These are phyloP conservation scores for Oenanthe melanoleuca DNA, from an alignment of 2,113 vertebrate species.

Conservation along the genomic window DNA sequence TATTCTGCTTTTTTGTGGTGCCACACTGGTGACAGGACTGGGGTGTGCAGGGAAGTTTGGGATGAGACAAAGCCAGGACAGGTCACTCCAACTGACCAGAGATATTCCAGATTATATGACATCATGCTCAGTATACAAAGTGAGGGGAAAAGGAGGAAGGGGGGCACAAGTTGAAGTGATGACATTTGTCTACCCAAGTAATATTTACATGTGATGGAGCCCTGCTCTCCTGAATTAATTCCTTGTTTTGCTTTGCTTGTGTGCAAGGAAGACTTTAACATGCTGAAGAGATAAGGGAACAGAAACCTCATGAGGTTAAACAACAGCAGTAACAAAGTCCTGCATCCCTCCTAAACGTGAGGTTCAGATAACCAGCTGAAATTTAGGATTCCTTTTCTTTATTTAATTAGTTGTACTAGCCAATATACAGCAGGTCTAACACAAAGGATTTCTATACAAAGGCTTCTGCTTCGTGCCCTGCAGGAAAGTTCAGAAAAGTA, in stretches of 20 bases:
- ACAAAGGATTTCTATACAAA: not conserved
- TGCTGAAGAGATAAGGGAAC: not conserved
- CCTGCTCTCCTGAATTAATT: not conserved
- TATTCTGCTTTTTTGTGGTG: not conserved
- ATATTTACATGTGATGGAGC: rapidly evolving
- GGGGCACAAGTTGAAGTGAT: rapidly evolving
- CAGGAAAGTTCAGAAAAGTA: not conserved
- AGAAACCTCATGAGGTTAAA: not conserved
- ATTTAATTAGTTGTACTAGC: not conserved
- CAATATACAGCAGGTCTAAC: not conserved
- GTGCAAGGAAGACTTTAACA: not conserved
- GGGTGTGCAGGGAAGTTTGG: rapidly evolving
- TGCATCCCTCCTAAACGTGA: not conserved
- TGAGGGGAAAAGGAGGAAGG: not conserved
- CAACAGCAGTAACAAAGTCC: not conserved
- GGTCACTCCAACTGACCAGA: not conserved
- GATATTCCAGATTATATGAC: not conserved
- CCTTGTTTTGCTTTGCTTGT: not conserved
- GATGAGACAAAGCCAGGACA: not conserved
- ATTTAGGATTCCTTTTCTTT: not conserved
- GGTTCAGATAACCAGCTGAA: not conserved
- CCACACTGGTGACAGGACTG: no score
- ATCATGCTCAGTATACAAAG: not conserved
- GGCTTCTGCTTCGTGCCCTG: not conserved
- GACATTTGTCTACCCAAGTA: rapidly evolving